Percentiles rank a stretch among this genome's conserved stretches.
Evolutionary conservation across 2,113 vertebrate genomes (phyloP).

Genomic region (Hypomesus transpacificus): DNA sequence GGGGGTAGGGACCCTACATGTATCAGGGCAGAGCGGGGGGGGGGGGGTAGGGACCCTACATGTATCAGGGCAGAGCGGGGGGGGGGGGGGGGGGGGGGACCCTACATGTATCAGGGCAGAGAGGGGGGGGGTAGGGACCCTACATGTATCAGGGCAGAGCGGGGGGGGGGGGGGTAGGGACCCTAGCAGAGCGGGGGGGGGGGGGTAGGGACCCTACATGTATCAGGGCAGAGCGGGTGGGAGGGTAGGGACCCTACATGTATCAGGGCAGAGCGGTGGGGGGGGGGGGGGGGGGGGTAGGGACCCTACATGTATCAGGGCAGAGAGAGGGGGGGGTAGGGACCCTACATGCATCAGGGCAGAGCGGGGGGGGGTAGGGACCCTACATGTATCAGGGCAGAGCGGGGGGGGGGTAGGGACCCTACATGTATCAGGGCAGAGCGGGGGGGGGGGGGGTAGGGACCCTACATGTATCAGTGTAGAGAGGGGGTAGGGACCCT

Average conservation of each 20-base stretch:
- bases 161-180: slow-evolving; percentile 2
- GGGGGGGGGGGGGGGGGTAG: too few species aligned
- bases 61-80: neutral
- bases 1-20: neutral
- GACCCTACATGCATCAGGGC: neutral
- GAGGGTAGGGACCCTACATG: neutral
- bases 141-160: neutral
- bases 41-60: too few species aligned
- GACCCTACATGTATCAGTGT: neutral
- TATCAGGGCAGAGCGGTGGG: neutral
- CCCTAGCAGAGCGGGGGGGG: neutral
- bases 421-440: neutral
- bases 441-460: too few species aligned
- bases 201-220: neutral
- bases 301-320: neutral
- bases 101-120: neutral
- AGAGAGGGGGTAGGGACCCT: neutral
- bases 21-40: neutral
- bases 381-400: neutral
- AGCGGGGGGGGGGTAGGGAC: too few species aligned
- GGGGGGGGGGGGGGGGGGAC: too few species aligned
- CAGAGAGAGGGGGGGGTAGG: too few species aligned
- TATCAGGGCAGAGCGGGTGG: neutral
- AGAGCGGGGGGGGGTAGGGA: neutral
- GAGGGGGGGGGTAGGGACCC: too few species aligned